Percentiles rank a stretch among this genome's conserved stretches.
Conservation (phyloP, 2,113 vertebrate species). For the Rhombomys opimus region DNA sequence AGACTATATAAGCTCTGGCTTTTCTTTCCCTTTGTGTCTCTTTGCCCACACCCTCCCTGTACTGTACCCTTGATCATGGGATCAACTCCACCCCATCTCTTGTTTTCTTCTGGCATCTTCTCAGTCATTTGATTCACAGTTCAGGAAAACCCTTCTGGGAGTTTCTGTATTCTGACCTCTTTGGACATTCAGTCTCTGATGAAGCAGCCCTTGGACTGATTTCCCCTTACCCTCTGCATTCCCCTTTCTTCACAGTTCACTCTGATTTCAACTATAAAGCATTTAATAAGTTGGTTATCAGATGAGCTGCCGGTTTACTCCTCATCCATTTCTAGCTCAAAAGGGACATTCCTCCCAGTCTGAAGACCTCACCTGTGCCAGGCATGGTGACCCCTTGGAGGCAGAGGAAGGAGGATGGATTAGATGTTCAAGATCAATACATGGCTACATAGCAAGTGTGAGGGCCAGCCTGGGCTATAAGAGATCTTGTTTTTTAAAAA, state of each 20-base stretch:
- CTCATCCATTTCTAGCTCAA: background rate
- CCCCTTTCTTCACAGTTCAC: background rate
- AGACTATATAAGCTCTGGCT: background rate
- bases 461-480: background rate
- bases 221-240: background rate
- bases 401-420: background rate
- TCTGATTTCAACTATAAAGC: background rate
- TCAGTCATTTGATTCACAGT: background rate
- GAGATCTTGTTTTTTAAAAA: background rate
- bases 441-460: background rate
- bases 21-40: background rate
- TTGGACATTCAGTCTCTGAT: background rate
- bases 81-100: background rate
- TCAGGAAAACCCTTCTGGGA: background rate
- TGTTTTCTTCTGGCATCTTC: background rate
- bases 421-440: background rate
- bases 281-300: background rate
- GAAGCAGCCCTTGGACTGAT: too few species aligned
- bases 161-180: background rate
- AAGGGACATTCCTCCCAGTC: background rate
- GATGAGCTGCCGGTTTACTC: background rate
- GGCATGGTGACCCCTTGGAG: background rate
- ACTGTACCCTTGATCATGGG: background rate
- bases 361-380: background rate
- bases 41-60: background rate